Conservation (phyloP, 2,113 vertebrate genomes). For the Psilopsiagon aurifrons region DNA sequence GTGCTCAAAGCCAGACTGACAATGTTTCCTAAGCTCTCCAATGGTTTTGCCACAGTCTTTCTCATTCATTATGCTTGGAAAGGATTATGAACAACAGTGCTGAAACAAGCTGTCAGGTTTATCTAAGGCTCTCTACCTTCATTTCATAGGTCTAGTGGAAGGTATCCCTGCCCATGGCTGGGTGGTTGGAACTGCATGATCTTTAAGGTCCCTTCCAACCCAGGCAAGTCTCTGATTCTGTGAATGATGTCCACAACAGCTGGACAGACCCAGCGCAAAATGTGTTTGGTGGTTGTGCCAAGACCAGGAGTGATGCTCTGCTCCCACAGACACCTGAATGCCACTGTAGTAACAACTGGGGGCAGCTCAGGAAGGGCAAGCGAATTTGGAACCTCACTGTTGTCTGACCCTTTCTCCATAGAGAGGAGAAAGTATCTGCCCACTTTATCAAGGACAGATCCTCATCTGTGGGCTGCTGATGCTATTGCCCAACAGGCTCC, state of each 20-base stretch:
- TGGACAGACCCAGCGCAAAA: not conserved
- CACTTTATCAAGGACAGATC: too few relatives aligned
- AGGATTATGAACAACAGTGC: not conserved
- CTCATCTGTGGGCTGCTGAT: rapidly evolving
- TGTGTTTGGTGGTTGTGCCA: not conserved
- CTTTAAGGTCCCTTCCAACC: not conserved
- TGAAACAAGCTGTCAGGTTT: not conserved
- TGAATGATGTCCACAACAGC: too few relatives aligned
- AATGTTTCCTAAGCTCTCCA: not conserved
- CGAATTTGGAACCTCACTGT: rapidly evolving
- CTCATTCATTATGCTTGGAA: not conserved
- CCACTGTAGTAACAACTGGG: rapidly evolving
- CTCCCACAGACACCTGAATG: not conserved
- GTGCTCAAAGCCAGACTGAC: not conserved
- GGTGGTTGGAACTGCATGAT: not conserved
- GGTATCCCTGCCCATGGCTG: not conserved
- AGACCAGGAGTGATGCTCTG: not conserved
- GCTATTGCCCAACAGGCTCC: rapidly evolving
- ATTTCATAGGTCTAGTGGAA: not conserved
- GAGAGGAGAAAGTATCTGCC: not conserved
- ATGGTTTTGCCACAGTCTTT: not conserved
- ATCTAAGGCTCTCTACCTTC: not conserved
- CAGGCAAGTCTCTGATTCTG: not conserved
- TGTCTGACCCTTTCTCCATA: not conserved
- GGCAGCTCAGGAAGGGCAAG: not conserved